Evolutionary conservation across 2,113 vertebrate species (phyloP).

Genomic region (Odontophorus gujanensis): DNA sequence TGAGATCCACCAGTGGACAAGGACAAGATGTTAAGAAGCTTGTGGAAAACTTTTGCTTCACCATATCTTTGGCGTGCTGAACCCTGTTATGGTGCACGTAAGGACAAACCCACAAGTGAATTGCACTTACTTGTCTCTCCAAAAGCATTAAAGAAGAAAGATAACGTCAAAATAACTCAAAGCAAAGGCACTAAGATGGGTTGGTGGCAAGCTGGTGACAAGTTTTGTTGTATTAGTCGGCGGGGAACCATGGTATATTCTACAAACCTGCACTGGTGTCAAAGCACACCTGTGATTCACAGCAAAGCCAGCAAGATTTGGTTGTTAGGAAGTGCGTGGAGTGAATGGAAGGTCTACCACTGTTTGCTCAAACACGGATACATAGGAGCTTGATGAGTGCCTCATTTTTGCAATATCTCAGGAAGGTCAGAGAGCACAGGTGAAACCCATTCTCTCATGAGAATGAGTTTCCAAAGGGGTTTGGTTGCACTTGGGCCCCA

Average conservation of each 20-base stretch:
- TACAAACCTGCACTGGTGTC: conserved; percentile 56
- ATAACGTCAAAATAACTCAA: not conserved
- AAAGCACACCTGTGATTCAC: not conserved
- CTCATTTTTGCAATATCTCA: not conserved
- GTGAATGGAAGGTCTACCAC: not conserved
- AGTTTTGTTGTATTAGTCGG: not conserved
- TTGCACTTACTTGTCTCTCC: conserved; percentile 62
- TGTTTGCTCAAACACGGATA: not conserved
- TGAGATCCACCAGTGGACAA: too few relatives aligned
- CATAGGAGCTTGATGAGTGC: not conserved
- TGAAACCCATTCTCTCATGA: not conserved
- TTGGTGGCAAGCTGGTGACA: not conserved
- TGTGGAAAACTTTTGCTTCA: not conserved
- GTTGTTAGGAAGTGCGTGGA: not conserved
- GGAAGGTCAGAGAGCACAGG: not conserved
- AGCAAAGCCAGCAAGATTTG: conserved; percentile 31
- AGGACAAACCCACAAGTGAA: not conserved
- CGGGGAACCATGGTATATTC: not conserved
- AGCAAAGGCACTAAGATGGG: not conserved
- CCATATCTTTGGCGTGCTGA: not conserved
- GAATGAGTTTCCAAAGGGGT: not conserved
- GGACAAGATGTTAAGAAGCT: too few relatives aligned
- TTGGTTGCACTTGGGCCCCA: not conserved
- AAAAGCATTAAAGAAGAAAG: conserved; percentile 59
- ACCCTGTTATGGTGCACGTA: not conserved